Percentiles rank a stretch among this genome's conserved stretches.
Conservation (phyloP, 2,888 invertebrate species). For the Andricus curvator region DNA sequence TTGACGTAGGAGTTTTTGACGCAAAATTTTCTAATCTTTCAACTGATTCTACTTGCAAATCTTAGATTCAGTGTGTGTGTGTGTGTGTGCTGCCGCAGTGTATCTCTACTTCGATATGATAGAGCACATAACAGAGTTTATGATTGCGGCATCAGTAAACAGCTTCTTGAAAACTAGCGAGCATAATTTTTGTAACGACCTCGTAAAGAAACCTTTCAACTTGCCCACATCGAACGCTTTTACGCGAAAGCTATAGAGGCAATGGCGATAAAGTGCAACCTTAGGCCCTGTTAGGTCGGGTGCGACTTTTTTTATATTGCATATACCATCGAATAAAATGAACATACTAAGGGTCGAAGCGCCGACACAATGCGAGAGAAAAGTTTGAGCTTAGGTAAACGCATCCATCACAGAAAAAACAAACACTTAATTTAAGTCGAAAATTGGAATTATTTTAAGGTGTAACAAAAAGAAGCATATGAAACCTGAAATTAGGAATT, state of each 20-base stretch:
- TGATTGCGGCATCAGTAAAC: slow-evolving; percentile 64
- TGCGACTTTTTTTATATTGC: not conserved
- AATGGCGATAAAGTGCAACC: not conserved
- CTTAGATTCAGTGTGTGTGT: not conserved
- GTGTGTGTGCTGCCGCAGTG: not conserved
- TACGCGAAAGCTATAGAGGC: not conserved
- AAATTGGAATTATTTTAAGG: too few relatives aligned
- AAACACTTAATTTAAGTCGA: too few relatives aligned
- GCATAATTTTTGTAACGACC: slow-evolving; percentile 69
- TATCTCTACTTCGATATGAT: not conserved
- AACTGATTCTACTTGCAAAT: too few relatives aligned
- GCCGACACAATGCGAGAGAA: not conserved
- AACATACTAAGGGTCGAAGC: not conserved
- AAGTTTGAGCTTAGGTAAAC: not conserved
- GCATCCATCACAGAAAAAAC: too few relatives aligned
- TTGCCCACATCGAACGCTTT: slow-evolving; percentile 57
- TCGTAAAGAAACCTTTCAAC: slow-evolving; percentile 74
- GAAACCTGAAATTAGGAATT: too few relatives aligned
- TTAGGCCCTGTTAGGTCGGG: not conserved
- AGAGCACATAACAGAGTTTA: slow-evolving; percentile 60
- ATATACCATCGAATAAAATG: not conserved
- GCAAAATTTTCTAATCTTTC: too few relatives aligned
- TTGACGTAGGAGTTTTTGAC: too few relatives aligned
- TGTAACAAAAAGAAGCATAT: too few relatives aligned
- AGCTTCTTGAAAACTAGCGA: slow-evolving; percentile 55